phyloP scores from a whole-genome alignment of 1,140 invertebrate genomes.

The Zaprionus davidi region DNA sequence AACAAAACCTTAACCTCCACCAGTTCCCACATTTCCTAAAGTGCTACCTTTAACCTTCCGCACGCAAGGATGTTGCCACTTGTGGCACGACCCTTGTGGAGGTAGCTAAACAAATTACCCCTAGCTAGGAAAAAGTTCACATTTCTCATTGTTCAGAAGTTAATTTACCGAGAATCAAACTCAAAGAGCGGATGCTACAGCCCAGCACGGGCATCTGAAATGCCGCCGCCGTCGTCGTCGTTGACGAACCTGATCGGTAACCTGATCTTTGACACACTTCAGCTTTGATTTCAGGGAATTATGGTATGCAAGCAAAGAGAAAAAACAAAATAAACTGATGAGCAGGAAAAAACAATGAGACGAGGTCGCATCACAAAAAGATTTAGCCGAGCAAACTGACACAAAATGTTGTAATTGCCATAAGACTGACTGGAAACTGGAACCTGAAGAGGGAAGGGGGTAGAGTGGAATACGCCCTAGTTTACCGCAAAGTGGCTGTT shows the following conservation, averaged over 20 bases:
- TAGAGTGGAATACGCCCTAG: background rate
- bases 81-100: slow-evolving; percentile 27
- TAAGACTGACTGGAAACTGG: slow-evolving; percentile 19
- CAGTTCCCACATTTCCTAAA: slow-evolving; percentile 5
- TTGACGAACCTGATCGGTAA: slow-evolving; percentile 50
- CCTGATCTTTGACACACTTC: slow-evolving; percentile 79
- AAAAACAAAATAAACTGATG: slow-evolving; percentile 5
- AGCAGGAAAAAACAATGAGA: slow-evolving; percentile 44
- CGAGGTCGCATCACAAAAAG: slow-evolving; percentile 52
- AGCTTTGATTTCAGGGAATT: slow-evolving; percentile 80
- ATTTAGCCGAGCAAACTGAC: slow-evolving; percentile 75
- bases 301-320: slow-evolving; percentile 40
- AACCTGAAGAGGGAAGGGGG: background rate
- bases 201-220: slow-evolving; percentile 55
- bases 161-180: slow-evolving; percentile 84
- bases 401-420: slow-evolving; percentile 82
- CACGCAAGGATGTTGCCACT: slow-evolving; percentile 66
- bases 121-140: slow-evolving; percentile 42
- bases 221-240: slow-evolving; percentile 38
- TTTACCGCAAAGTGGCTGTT: slow-evolving; percentile 61
- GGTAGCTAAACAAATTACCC: slow-evolving; percentile 58
- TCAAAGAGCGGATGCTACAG: slow-evolving; percentile 61
- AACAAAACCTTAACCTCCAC: background rate
- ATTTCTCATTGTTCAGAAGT: slow-evolving; percentile 66
- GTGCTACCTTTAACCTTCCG: slow-evolving; percentile 35